phyloP scores from a whole-genome alignment of 2,797 vertebrate genomes.

The Miopithecus talapoin region DNA sequence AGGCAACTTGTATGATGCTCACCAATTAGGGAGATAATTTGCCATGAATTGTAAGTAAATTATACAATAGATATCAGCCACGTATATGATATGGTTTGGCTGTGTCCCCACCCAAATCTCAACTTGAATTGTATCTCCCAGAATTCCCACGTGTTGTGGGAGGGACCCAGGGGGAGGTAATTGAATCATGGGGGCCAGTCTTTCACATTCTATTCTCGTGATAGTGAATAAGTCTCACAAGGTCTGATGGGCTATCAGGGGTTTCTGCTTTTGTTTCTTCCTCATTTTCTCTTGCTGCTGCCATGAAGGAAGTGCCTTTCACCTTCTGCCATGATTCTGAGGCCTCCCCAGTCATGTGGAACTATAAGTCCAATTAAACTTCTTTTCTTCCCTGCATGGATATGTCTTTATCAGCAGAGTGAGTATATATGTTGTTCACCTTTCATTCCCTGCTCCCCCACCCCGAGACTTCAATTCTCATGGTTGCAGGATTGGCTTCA shows the following conservation, averaged over 20 bases:
- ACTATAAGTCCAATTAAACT: background rate
- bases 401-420: background rate
- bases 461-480: background rate
- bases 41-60: background rate
- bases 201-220: background rate
- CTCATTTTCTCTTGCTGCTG: background rate
- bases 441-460: background rate
- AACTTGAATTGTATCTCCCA: background rate
- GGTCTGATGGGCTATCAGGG: background rate
- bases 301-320: background rate
- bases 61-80: background rate
- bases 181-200: background rate
- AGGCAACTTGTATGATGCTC: background rate
- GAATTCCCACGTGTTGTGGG: background rate
- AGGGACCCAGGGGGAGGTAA: background rate
- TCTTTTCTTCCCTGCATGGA: background rate
- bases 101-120: background rate
- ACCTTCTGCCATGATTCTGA: background rate
- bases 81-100: background rate
- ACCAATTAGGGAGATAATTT: background rate
- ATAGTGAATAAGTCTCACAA: background rate
- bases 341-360: background rate
- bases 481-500: background rate
- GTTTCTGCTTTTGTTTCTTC: background rate
- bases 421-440: background rate